Percentiles rank a stretch among this genome's conserved stretches.
phyloP scores from a whole-genome alignment of 2,797 vertebrate species.

The Squalus acanthias region DNA sequence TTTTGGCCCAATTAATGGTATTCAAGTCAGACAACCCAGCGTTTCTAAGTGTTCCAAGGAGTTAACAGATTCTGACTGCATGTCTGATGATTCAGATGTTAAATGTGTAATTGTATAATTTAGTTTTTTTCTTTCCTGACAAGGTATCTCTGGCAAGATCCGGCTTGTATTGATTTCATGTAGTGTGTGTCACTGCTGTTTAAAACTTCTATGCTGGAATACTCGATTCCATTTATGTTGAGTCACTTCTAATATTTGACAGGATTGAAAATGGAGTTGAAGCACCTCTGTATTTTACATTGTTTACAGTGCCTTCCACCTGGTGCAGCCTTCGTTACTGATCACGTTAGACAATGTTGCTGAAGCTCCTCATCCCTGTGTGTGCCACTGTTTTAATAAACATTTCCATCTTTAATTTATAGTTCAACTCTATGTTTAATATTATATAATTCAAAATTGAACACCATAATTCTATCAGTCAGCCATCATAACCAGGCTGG shows the following conservation, averaged over 20 bases:
- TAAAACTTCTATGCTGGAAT: constrained; percentile 1
- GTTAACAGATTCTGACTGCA: not conserved
- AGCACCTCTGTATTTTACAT: not conserved
- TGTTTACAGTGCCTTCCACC: not conserved
- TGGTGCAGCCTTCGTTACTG: not conserved
- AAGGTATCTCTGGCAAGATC: not conserved
- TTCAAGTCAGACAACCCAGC: not conserved
- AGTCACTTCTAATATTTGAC: not conserved
- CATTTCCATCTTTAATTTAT: not conserved
- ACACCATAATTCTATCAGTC: not conserved
- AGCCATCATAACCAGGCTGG: not conserved
- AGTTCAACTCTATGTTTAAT: no score
- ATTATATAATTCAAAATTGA: no score
- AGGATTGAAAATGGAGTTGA: not conserved
- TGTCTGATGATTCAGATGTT: constrained; percentile 32
- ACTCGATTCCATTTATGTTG: not conserved
- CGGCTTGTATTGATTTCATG: constrained; percentile 2
- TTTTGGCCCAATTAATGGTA: not conserved
- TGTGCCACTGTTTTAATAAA: not conserved
- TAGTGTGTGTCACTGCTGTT: not conserved
- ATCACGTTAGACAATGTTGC: not conserved
- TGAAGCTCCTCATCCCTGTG: not conserved
- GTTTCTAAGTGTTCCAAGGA: not conserved
- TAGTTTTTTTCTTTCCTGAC: constrained; percentile 23
- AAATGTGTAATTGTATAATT: constrained; percentile 23